These are phyloP conservation scores for Ricordea florida DNA, from an alignment of 92 coral and sea anemone species.

Conservation along the genomic window DNA sequence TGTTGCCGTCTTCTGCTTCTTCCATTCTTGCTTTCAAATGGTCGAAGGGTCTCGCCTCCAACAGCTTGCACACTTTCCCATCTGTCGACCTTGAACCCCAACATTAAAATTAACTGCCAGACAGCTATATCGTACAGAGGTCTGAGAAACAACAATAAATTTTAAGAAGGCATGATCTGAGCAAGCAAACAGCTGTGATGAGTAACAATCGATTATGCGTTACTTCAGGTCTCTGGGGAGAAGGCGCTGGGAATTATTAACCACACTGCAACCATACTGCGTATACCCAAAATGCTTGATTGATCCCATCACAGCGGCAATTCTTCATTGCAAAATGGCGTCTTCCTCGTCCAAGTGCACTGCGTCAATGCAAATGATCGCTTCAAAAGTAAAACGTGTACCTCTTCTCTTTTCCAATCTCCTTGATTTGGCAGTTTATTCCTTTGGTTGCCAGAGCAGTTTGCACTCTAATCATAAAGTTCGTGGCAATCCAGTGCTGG, in stretches of 20 bases:
- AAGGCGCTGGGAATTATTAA: too few relatives aligned
- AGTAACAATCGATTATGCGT: too few relatives aligned
- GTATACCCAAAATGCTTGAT: too few relatives aligned
- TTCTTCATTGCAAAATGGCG: not conserved
- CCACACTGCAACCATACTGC: too few relatives aligned
- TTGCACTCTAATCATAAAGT: conserved; percentile 1
- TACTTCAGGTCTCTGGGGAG: too few relatives aligned
- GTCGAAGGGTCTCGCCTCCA: conserved; percentile 17
- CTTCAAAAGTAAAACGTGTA: not conserved
- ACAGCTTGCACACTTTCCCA: conserved; percentile 5
- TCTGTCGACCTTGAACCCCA: not conserved
- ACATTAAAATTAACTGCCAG: conserved; percentile 31
- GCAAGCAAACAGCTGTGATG: not conserved
- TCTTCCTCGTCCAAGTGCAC: not conserved
- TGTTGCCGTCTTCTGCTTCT: not conserved
- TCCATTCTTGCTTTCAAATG: conserved; percentile 1
- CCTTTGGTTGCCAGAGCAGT: conserved; percentile 9
- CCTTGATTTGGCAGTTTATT: conserved; percentile 8
- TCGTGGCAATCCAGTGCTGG: conserved; percentile 30
- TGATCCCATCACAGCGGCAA: too few relatives aligned
- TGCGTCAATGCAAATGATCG: not conserved
- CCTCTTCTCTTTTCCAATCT: not conserved
- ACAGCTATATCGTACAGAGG: conserved; percentile 31
- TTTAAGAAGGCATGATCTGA: not conserved
- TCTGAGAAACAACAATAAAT: conserved; percentile 2